Evolutionary conservation across 2,888 invertebrate genomes (phyloP).

Genomic region (Melieria omissa): DNA sequence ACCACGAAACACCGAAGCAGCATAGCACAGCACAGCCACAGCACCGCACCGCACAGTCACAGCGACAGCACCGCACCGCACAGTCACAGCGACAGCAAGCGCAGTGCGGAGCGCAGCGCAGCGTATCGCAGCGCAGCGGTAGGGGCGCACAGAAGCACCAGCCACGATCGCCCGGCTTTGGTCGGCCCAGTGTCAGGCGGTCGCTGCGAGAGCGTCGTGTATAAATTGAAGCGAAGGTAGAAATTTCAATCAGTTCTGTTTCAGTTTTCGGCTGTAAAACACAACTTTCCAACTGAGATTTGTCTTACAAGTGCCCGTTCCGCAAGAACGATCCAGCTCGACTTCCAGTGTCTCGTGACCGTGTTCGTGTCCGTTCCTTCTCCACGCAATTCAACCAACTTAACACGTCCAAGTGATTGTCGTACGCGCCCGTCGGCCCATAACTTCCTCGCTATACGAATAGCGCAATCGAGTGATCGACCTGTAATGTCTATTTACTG

Average conservation of each 20-base stretch:
- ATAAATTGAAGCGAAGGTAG: constrained; percentile 56
- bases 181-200: background rate
- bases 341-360: no score
- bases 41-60: constrained; percentile 18
- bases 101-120: background rate
- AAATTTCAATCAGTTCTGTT: constrained; percentile 57
- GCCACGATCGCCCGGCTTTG: no score
- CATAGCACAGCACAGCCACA: background rate
- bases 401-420: no score
- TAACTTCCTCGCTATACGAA: no score
- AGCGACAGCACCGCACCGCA: background rate
- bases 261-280: constrained; percentile 64
- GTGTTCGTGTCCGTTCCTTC: no score
- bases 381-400: no score
- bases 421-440: no score
- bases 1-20: background rate
- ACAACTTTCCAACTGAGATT: constrained; percentile 47
- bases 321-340: no score
- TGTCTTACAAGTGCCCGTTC: no score
- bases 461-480: background rate
- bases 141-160: background rate
- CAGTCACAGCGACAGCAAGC: constrained; percentile 8
- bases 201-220: constrained; percentile 37
- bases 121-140: background rate
- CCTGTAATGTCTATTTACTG: constrained; percentile 46